These are phyloP conservation scores for Drosophila colorata DNA, from an alignment of 2,888 invertebrate genomes.

Conservation along the genomic window DNA sequence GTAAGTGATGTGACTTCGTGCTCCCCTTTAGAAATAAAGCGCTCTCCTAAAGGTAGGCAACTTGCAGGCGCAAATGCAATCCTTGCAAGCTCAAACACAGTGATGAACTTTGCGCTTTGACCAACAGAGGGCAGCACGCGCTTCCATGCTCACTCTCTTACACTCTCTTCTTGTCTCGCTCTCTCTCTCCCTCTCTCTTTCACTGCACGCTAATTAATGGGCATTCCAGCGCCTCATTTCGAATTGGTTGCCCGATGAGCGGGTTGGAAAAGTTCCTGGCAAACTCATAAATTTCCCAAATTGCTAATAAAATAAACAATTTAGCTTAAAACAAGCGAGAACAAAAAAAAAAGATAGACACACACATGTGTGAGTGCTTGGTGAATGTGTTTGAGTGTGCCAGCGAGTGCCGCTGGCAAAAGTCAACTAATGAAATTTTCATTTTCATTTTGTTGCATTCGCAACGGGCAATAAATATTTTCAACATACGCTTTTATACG, in stretches of 20 bases:
- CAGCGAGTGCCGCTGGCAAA: conserved; percentile 23
- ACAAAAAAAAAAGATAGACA: conserved; percentile 15
- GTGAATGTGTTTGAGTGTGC: conserved; percentile 19
- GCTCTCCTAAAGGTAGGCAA: conserved; percentile 72
- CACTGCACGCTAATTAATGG: conserved; percentile 72
- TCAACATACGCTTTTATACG: conserved; percentile 81
- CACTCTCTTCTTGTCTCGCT: not conserved
- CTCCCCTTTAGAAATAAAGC: conserved; percentile 8
- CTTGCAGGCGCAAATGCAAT: conserved; percentile 21
- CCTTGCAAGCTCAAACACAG: conserved; percentile 33
- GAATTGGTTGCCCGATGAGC: conserved; percentile 27
- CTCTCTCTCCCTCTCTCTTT: not conserved
- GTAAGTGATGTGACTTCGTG: conserved; percentile 66
- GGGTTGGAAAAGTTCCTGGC: conserved; percentile 22
- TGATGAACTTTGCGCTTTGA: conserved; percentile 16
- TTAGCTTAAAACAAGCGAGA: conserved; percentile 68
- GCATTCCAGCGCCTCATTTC: conserved; percentile 76
- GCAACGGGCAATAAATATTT: conserved; percentile 84
- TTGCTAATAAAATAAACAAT: conserved; percentile 82
- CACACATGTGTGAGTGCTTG: conserved; percentile 24
- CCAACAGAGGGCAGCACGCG: conserved; percentile 63
- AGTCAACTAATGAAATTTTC: conserved; percentile 81
- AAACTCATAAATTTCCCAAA: conserved; percentile 73
- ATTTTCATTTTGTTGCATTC: conserved; percentile 83
- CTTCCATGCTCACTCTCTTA: not conserved